Evolutionary conservation across 2,888 invertebrate genomes (phyloP).

Genomic region (Drepanosiphum platanoidis): DNA sequence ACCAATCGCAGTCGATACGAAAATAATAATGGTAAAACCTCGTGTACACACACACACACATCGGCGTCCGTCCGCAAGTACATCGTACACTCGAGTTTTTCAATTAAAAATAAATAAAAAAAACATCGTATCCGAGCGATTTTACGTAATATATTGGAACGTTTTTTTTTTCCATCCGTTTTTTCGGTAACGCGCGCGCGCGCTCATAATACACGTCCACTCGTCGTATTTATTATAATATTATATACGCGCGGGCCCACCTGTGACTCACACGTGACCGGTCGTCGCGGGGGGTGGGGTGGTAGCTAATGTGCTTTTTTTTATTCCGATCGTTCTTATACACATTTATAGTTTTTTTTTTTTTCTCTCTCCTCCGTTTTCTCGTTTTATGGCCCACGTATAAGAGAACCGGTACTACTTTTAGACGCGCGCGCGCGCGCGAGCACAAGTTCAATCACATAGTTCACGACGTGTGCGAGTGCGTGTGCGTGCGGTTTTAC

Average conservation of each 20-base stretch:
- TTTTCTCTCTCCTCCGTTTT: neutral
- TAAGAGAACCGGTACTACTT: slow-evolving; percentile 28
- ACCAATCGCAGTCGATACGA: neutral
- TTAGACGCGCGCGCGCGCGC: neutral
- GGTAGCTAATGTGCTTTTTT: neutral
- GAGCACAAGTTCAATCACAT: neutral
- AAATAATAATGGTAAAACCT: neutral
- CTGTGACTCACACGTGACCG: neutral
- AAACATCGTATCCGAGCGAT: neutral
- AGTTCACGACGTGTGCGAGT: neutral
- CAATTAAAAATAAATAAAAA: neutral
- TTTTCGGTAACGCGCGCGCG: neutral
- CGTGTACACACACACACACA: too few species aligned
- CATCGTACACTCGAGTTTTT: neutral
- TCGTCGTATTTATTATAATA: too few species aligned
- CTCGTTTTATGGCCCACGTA: neutral
- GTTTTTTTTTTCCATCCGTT: neutral
- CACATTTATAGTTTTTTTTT: neutral
- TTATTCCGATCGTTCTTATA: neutral
- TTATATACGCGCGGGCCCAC: neutral
- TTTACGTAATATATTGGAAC: too few species aligned
- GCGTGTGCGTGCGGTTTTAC: neutral
- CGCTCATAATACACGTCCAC: too few species aligned
- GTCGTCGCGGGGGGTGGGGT: neutral
- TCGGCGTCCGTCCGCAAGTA: too few species aligned